phyloP scores from a whole-genome alignment of 1,140 invertebrate genomes.

The Caligus rogercresseyi region DNA sequence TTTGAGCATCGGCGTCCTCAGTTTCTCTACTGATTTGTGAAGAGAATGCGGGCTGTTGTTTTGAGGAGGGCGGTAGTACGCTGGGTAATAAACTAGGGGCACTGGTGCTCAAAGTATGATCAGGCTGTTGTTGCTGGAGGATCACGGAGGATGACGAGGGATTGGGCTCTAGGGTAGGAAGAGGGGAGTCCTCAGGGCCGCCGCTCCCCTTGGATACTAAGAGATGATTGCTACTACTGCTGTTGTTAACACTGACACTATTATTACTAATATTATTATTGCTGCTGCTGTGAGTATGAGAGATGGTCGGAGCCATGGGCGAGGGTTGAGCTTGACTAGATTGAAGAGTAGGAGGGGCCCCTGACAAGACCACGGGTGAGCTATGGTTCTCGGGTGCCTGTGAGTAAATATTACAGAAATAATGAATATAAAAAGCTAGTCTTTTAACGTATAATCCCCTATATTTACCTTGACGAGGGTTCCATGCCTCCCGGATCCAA shows the following conservation, averaged over 20 bases:
- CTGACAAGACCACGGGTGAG: too few species aligned
- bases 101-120: neutral
- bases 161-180: neutral
- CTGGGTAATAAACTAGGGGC: neutral
- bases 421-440: too few species aligned
- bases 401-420: too few species aligned
- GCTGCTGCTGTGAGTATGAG: too few species aligned
- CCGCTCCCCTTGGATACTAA: neutral
- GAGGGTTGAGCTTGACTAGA: neutral
- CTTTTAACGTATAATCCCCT: neutral
- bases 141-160: too few species aligned
- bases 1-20: constrained; percentile 13
- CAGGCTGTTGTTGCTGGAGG: too few species aligned
- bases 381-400: too few species aligned
- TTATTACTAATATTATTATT: too few species aligned
- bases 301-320: neutral
- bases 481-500: constrained; percentile 6
- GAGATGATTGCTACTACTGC: neutral
- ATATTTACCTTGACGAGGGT: neutral
- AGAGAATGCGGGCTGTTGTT: neutral
- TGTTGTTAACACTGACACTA: too few species aligned
- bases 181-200: too few species aligned
- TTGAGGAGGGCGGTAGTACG: neutral
- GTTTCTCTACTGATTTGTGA: constrained; percentile 11
- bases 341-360: neutral